Percentiles rank a stretch among this genome's conserved stretches.
phyloP scores from a whole-genome alignment of 2,797 vertebrate species.

The Neostethus bicornis region DNA sequence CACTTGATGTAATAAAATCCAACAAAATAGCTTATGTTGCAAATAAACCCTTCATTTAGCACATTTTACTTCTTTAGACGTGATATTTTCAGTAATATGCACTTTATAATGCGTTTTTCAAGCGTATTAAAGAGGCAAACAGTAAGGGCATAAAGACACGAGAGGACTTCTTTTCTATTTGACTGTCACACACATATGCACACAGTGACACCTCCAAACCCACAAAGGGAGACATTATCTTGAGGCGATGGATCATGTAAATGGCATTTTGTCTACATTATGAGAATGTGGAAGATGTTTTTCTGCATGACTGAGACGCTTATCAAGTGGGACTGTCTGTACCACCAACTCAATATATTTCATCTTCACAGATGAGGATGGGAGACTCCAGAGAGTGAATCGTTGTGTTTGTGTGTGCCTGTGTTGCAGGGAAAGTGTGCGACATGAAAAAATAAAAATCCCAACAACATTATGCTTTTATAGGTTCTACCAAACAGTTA shows the following conservation, averaged over 20 bases:
- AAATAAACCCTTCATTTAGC: conserved; percentile 4
- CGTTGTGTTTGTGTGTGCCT: conserved; percentile 39
- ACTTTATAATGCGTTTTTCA: conserved; percentile 33
- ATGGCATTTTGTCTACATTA: conserved; percentile 78
- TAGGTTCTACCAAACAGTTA: conserved; percentile 3
- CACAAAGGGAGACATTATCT: conserved; percentile 75
- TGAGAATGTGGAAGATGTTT: conserved; percentile 75
- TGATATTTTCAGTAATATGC: conserved; percentile 43
- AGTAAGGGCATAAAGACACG: conserved; percentile 46
- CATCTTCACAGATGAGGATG: conserved; percentile 62
- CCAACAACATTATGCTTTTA: conserved; percentile 25
- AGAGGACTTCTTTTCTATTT: conserved; percentile 33
- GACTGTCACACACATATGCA: conserved; percentile 23
- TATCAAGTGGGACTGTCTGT: conserved; percentile 76
- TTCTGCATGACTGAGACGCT: conserved; percentile 74
- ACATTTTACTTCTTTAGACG: conserved; percentile 14
- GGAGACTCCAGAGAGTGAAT: conserved; percentile 47
- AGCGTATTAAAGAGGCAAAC: conserved; percentile 35
- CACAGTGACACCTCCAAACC: conserved; percentile 40
- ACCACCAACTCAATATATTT: conserved; percentile 72
- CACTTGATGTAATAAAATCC: not conserved
- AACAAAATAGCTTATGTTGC: not conserved
- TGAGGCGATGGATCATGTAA: conserved; percentile 77
- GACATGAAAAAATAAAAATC: conserved; percentile 38
- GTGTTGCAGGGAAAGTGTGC: conserved; percentile 25